A percentile compares a stretch with the other conserved stretches of the same genome.
phyloP scores from a whole-genome alignment of 1,140 invertebrate genomes.

The Hesperophylax magnus region DNA sequence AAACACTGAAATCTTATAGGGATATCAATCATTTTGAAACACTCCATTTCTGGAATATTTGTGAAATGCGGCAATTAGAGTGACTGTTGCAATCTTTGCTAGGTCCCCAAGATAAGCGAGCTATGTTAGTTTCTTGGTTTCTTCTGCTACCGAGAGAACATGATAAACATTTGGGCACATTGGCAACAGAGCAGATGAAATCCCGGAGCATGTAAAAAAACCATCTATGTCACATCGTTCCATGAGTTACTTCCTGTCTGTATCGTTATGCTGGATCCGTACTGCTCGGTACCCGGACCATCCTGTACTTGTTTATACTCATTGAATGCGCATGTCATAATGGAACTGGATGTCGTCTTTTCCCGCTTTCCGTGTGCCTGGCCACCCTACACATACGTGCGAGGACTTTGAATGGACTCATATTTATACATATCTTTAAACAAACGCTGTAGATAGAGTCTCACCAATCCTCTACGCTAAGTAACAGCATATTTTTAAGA shows the following conservation, averaged over 20 bases:
- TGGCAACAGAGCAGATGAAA: slow-evolving; percentile 5
- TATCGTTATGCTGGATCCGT: background rate
- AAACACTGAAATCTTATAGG: too few relatives aligned
- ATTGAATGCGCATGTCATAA: slow-evolving; percentile 53
- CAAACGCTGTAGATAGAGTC: too few relatives aligned
- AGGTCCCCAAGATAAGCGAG: too few relatives aligned
- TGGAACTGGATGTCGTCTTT: slow-evolving; percentile 54
- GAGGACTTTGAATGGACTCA: too few relatives aligned
- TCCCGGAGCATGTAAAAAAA: slow-evolving; percentile 44
- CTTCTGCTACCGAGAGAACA: background rate
- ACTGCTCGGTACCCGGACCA: background rate
- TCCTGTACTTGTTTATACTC: slow-evolving; percentile 10
- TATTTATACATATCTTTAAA: too few relatives aligned
- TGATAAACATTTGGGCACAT: slow-evolving; percentile 40
- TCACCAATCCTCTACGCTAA: too few relatives aligned
- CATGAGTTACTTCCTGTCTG: background rate
- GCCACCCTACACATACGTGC: background rate
- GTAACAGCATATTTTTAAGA: too few relatives aligned
- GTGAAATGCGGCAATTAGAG: too few relatives aligned
- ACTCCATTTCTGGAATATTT: too few relatives aligned
- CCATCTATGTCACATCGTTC: slow-evolving; percentile 46
- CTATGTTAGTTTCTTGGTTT: too few relatives aligned
- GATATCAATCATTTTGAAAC: too few relatives aligned
- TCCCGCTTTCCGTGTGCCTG: slow-evolving; percentile 55
- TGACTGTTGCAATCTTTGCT: too few relatives aligned